A percentile compares a stretch with the other conserved stretches of the same genome.
phyloP scores from a whole-genome alignment of 2,113 vertebrate genomes.

The Zonotrichia leucophrys region DNA sequence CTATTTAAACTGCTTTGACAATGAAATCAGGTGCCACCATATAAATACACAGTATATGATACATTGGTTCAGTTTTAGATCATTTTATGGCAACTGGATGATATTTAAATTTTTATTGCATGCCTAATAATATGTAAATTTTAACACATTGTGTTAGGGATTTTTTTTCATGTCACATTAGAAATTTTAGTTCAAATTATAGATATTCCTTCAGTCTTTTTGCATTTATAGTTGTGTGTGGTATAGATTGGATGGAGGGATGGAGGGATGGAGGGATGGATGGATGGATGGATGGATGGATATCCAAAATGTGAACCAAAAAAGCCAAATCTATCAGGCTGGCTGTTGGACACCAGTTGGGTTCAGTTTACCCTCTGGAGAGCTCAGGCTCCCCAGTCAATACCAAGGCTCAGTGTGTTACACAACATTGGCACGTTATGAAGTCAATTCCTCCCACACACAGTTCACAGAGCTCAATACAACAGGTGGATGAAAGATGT shows the following conservation, averaged over 20 bases:
- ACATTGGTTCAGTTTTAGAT: background rate
- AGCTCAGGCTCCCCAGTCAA: background rate
- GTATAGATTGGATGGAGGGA: background rate
- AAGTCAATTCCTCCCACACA: slow-evolving; percentile 3
- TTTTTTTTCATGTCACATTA: background rate
- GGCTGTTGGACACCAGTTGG: background rate
- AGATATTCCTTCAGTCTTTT: background rate
- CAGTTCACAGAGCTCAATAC: background rate
- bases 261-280: background rate
- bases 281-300: background rate
- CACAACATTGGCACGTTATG: background rate
- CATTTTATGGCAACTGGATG: background rate
- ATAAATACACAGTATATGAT: background rate
- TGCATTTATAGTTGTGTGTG: background rate
- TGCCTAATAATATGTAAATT: background rate
- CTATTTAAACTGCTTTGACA: slow-evolving; percentile 20
- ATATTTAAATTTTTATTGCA: background rate
- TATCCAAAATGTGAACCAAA: background rate
- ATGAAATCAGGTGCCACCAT: background rate
- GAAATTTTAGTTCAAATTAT: background rate
- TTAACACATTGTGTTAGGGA: background rate
- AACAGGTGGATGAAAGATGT: slow-evolving; percentile 28
- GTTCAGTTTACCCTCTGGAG: background rate
- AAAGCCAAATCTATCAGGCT: background rate
- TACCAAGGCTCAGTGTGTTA: background rate